Base-by-base conservation (phyloP, 2,888 invertebrate genomes). In the Candidula unifasciata region DNA sequence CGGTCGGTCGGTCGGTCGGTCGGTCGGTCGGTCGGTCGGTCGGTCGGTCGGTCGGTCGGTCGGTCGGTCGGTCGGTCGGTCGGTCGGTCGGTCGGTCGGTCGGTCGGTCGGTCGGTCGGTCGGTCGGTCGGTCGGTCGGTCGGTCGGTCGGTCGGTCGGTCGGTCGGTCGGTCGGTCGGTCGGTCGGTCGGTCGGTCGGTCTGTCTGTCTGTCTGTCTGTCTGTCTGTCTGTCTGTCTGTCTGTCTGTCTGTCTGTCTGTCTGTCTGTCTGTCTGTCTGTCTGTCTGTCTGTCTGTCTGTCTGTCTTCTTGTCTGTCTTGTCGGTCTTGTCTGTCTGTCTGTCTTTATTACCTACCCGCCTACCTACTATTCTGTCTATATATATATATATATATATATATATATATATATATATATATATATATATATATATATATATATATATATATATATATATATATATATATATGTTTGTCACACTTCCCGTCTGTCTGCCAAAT, bases 21-120 rank as follows among this genome's bases (percentile, higher is more conserved):
- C 74, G 60, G 54, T 81, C 81, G 71, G 30, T 81, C 57, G 57
- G 33, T 77, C 57, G 57, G 33, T 33, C 77, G 10, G 33, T 77
- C 77, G 0, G 16, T 77, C 77, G 3, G 30, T 77, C 77, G 3
- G 52, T 77, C 77, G 10, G 27, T 77, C 77, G 57, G 27, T 54
- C 77, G 57, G 54, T 64, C 57, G 3, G 64, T n/a, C 64, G 3
- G 64, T 64, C 64, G 6, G 64, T 64, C 64, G 3, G 64, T 44
- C 44, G 5, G 44, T 44, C 10, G 5, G 44, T 68, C 30, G 2
- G 30, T 74, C 74, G 21, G 54, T 74, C 74, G 27, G 27, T 74
- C 74, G 27, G 54, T 74, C 74, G 27, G 54, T 74, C 44, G 44
- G 27, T 74, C 74, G 33, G 54, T 54, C 74, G 27, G 30, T 54